These are phyloP conservation scores for Stichodactyla mertensii DNA, from an alignment of 64 coral and sea anemone species.

Conservation along the genomic window DNA sequence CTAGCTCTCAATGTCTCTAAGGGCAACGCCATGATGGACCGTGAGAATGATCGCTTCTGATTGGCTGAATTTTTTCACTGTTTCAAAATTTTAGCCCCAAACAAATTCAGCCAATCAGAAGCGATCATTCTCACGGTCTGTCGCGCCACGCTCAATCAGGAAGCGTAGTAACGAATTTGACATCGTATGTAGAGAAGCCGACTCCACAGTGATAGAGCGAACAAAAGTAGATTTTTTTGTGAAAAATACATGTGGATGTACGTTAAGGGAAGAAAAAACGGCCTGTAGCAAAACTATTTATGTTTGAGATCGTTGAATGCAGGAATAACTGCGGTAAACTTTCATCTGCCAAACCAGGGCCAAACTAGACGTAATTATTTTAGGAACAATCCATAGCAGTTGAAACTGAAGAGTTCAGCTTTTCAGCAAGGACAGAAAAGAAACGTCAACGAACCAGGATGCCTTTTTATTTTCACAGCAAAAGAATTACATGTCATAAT, in stretches of 20 bases:
- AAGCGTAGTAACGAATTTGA: not conserved
- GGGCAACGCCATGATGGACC: no score
- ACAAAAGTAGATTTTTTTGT: not conserved
- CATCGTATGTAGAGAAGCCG: not conserved
- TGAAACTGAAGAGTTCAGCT: constrained; percentile 34
- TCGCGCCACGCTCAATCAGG: no score
- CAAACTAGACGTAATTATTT: constrained; percentile 34
- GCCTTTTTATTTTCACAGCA: constrained; percentile 23
- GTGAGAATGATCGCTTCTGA: no score
- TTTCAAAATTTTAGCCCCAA: no score
- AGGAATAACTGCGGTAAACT: constrained; percentile 35
- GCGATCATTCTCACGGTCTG: no score
- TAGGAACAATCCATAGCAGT: constrained; percentile 19
- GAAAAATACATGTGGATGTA: constrained; percentile 15
- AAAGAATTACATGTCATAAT: not conserved
- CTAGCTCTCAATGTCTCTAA: no score
- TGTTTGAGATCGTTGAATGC: not conserved
- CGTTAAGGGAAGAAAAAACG: not conserved
- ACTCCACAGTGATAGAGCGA: constrained; percentile 4
- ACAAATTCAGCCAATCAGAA: no score
- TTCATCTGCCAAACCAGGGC: not conserved
- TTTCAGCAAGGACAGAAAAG: constrained; percentile 32
- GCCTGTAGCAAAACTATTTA: constrained; percentile 8
- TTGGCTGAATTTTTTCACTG: no score
- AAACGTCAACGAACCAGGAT: constrained; percentile 23